These are phyloP conservation scores for Sycobia sp. DNA, from an alignment of 1,140 invertebrate species.

Conservation along the genomic window DNA sequence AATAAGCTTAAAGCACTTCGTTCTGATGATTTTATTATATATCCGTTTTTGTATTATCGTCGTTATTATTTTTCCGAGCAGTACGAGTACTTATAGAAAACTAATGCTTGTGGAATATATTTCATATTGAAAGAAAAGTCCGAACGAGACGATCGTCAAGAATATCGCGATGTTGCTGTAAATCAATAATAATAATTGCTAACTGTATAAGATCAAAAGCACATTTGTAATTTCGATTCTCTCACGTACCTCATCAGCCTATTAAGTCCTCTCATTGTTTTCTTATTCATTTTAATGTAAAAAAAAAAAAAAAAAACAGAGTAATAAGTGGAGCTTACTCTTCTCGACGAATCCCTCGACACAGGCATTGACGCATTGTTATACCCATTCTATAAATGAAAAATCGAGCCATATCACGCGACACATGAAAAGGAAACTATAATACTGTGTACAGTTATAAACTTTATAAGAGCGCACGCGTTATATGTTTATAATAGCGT, in stretches of 20 bases:
- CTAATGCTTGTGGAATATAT: not conserved
- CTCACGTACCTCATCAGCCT: not conserved
- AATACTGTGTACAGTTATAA: slow-evolving; percentile 20
- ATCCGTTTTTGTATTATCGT: too few relatives aligned
- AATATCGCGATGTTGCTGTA: not conserved
- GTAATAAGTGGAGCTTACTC: not conserved
- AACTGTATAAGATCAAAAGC: not conserved
- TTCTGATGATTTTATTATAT: too few relatives aligned
- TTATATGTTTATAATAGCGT: slow-evolving; percentile 8
- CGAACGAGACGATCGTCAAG: not conserved
- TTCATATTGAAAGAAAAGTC: slow-evolving; percentile 6
- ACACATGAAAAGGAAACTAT: slow-evolving; percentile 10
- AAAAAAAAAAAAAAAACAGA: too few relatives aligned
- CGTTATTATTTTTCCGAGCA: too few relatives aligned
- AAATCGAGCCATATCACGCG: slow-evolving; percentile 17
- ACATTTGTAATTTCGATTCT: not conserved
- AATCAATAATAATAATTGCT: not conserved
- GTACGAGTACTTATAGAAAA: not conserved
- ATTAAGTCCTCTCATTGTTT: too few relatives aligned
- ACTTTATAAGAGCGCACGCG: not conserved
- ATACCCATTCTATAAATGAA: slow-evolving; percentile 17
- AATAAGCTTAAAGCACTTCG: too few relatives aligned
- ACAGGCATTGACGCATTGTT: not conserved
- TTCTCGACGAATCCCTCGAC: not conserved
- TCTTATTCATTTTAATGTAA: too few relatives aligned